Evolutionary conservation across 64 coral and sea anemone genomes (phyloP).

Genomic region (Acropora yongei): DNA sequence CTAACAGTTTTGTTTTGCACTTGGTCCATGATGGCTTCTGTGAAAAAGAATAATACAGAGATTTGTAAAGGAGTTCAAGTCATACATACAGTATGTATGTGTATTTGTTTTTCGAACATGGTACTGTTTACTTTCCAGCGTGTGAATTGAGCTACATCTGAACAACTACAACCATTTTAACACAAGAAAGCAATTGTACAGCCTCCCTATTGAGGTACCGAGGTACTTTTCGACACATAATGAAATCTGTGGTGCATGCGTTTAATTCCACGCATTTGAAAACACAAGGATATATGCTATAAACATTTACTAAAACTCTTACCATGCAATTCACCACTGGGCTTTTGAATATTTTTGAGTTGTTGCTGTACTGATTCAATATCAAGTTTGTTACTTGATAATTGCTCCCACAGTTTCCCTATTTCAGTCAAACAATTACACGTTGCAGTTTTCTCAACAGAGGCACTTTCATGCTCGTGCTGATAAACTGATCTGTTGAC

Average conservation of each 20-base stretch:
- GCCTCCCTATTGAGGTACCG: too few relatives aligned
- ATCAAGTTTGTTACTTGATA: slow-evolving; percentile 17
- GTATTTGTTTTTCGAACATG: too few relatives aligned
- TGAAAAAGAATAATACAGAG: not conserved
- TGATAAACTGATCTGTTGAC: slow-evolving; percentile 13
- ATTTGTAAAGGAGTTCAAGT: not conserved
- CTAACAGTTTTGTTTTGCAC: not conserved
- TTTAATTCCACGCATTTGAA: not conserved
- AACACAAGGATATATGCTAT: not conserved
- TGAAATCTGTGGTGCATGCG: too few relatives aligned
- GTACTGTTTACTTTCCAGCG: too few relatives aligned
- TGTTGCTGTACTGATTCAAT: slow-evolving; percentile 4
- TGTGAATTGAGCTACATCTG: too few relatives aligned
- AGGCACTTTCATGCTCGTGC: not conserved
- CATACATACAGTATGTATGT: not conserved
- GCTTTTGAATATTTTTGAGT: not conserved
- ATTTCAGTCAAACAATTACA: slow-evolving; percentile 18
- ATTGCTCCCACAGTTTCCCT: slow-evolving; percentile 21
- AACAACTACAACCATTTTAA: too few relatives aligned
- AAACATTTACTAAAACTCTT: not conserved
- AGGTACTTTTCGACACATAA: too few relatives aligned
- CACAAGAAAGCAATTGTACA: too few relatives aligned
- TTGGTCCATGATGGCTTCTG: not conserved
- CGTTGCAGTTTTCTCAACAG: not conserved
- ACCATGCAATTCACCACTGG: not conserved